A percentile compares a stretch with the other conserved stretches of the same genome.
phyloP scores from a whole-genome alignment of 2,888 invertebrate genomes.

The Oscheius onirici region DNA sequence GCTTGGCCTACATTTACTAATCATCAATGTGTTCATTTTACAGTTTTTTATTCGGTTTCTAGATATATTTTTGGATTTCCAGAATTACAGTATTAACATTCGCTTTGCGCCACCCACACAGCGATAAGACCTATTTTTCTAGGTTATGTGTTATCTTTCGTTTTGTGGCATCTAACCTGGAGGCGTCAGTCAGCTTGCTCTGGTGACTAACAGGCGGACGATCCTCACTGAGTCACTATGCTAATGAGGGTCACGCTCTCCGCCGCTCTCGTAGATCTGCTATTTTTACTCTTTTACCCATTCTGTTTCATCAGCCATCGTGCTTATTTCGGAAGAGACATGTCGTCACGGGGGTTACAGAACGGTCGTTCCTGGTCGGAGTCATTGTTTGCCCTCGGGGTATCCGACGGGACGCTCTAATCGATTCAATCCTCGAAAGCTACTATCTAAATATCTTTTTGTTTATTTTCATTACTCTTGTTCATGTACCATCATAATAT shows the following conservation, averaged over 20 bases:
- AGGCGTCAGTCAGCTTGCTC: not conserved
- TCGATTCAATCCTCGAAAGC: constrained; percentile 21
- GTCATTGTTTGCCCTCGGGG: constrained; percentile 34
- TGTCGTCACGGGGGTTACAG: constrained; percentile 24
- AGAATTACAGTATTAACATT: too few relatives aligned
- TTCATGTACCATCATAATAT: too few relatives aligned
- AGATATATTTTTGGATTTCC: too few relatives aligned
- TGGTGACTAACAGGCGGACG: constrained; percentile 2
- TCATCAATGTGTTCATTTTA: too few relatives aligned
- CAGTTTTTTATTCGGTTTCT: too few relatives aligned
- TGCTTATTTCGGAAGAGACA: constrained; percentile 11
- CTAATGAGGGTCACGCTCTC: constrained; percentile 14
- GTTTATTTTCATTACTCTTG: not conserved
- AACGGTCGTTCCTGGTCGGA: constrained; percentile 31
- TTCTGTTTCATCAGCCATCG: not conserved
- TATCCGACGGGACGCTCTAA: constrained; percentile 28
- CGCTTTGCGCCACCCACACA: too few relatives aligned
- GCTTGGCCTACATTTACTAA: too few relatives aligned
- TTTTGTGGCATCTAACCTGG: constrained; percentile 2
- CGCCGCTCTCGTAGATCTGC: not conserved
- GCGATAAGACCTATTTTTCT: not conserved
- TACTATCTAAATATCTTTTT: constrained; percentile 20
- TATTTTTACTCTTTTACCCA: not conserved
- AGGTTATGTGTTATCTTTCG: not conserved
- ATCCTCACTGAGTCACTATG: constrained; percentile 17